A percentile compares a stretch with the other conserved stretches of the same genome.
phyloP scores from a whole-genome alignment of 2,888 invertebrate species.

The Rhorus exstirpatorius region DNA sequence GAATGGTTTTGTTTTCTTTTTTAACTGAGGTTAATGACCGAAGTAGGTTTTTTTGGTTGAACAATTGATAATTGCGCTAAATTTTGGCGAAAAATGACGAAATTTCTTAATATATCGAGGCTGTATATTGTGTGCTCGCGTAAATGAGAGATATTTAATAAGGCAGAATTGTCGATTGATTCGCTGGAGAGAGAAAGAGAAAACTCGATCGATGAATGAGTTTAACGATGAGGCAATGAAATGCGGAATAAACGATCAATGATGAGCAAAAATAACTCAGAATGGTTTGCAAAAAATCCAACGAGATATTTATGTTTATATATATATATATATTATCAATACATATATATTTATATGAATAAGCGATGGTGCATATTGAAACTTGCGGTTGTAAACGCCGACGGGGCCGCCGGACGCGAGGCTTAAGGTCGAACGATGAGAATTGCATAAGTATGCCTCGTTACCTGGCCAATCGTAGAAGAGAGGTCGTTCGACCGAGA shows the following conservation, averaged over 20 bases:
- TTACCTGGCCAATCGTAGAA: conserved; percentile 73
- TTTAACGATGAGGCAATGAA: conserved; percentile 30
- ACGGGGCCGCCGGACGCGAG: conserved; percentile 63
- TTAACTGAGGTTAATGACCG: too few relatives aligned
- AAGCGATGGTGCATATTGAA: conserved; percentile 26
- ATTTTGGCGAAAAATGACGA: background rate
- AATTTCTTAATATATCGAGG: conserved; percentile 1
- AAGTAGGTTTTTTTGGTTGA: too few relatives aligned
- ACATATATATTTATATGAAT: conserved; percentile 4
- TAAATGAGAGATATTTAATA: conserved; percentile 14
- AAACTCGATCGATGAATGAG: conserved; percentile 11
- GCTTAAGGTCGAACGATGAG: conserved; percentile 69
- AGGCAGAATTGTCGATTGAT: background rate
- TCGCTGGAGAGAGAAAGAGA: background rate
- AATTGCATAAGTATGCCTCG: conserved; percentile 65
- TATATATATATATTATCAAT: background rate
- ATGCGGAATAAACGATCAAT: conserved; percentile 39
- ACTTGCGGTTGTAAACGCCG: conserved; percentile 56
- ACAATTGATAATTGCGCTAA: background rate
- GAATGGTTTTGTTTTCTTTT: background rate
- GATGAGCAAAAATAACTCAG: conserved; percentile 26
- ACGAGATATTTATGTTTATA: conserved; percentile 4
- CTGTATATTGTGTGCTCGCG: background rate
- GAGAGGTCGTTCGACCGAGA: conserved; percentile 77
- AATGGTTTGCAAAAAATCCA: background rate